phyloP scores from a whole-genome alignment of 23 tunicate genomes.

The Styela plicata region DNA sequence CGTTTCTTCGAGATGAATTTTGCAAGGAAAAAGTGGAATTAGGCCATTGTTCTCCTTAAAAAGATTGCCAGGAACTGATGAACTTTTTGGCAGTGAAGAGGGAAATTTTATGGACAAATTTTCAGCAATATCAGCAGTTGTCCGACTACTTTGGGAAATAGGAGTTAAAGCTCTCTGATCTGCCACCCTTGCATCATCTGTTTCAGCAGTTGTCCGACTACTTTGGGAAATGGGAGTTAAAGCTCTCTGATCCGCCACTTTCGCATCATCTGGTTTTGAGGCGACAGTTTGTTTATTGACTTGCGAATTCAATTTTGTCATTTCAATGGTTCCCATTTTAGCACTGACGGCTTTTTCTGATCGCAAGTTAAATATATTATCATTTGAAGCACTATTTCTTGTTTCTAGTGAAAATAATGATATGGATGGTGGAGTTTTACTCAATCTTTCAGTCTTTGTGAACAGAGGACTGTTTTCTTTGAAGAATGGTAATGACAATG shows the following conservation, averaged over 20 bases:
- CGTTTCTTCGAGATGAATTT: neutral
- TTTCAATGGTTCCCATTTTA: neutral
- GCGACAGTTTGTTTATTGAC: too few species aligned
- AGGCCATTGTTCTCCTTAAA: neutral
- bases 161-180: too few species aligned
- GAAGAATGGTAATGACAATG: constrained; percentile 22
- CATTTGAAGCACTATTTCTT: neutral
- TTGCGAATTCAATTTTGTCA: neutral
- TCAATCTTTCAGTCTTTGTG: neutral
- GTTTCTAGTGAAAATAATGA: neutral
- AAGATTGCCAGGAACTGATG: neutral
- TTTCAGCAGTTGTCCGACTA: too few species aligned
- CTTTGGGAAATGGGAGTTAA: too few species aligned
- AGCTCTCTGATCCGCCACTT: too few species aligned
- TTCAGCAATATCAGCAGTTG: too few species aligned
- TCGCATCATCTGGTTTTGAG: neutral
- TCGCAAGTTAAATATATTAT: neutral
- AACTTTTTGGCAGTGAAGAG: neutral
- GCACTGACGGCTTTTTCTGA: neutral
- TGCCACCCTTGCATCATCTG: neutral
- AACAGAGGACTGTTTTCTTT: constrained; percentile 1
- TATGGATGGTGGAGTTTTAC: neutral
- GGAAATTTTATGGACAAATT: too few species aligned
- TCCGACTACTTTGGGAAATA: too few species aligned
- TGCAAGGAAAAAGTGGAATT: neutral